These are phyloP conservation scores for Hoplostethus atlanticus DNA, from an alignment of 2,797 vertebrate genomes.

Conservation along the genomic window DNA sequence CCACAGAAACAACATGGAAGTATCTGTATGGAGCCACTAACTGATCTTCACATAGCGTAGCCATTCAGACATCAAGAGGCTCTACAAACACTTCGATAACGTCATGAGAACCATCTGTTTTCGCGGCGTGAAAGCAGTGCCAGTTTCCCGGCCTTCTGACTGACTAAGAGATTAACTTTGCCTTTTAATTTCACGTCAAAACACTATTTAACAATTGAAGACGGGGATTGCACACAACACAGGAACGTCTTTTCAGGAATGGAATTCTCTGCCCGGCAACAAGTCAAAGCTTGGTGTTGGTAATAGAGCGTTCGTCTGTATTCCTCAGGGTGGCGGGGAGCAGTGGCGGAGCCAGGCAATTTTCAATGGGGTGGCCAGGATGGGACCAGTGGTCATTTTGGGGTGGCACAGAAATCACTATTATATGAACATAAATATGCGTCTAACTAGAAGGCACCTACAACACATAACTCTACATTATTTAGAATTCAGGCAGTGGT, in stretches of 20 bases:
- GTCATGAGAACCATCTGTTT: background rate
- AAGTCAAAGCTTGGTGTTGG: slow-evolving; percentile 35
- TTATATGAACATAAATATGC: no score
- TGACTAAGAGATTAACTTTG: no score
- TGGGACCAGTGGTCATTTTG: no score
- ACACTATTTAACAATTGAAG: background rate
- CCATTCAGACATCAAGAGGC: background rate
- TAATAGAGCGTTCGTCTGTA: slow-evolving; percentile 41
- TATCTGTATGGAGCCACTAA: slow-evolving; percentile 7
- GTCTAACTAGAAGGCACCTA: no score
- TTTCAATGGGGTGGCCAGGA: no score
- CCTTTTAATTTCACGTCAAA: background rate
- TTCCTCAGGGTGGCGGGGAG: slow-evolving; percentile 35
- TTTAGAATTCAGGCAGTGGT: no score
- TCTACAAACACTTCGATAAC: background rate
- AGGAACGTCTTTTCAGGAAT: slow-evolving; percentile 21
- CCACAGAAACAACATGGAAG: slow-evolving; percentile 13
- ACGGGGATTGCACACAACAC: background rate
- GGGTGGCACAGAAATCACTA: no score
- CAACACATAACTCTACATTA: no score
- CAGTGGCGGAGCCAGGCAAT: no score
- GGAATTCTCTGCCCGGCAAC: slow-evolving; percentile 45
- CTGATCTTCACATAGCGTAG: slow-evolving; percentile 10
- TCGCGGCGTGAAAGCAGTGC: background rate
- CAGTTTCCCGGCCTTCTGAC: no score